Percentiles rank a stretch among this genome's conserved stretches.
These are phyloP conservation scores for Mesochorus sp. DNA, from an alignment of 2,888 invertebrate species.

Conservation along the genomic window DNA sequence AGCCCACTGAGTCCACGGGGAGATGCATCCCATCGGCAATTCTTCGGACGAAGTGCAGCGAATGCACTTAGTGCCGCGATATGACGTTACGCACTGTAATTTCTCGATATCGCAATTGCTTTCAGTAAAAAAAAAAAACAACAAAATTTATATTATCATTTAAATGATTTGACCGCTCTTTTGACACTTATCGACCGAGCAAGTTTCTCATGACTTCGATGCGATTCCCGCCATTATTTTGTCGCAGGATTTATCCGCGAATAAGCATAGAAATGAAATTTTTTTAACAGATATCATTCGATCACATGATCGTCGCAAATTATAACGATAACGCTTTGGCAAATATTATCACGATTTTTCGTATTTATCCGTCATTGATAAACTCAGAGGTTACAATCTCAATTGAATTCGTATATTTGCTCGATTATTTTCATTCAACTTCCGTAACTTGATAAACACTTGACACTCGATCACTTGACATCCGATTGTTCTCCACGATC, in stretches of 20 bases:
- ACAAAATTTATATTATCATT: background rate
- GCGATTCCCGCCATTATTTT: too few relatives aligned
- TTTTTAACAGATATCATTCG: too few relatives aligned
- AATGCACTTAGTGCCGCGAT: conserved; percentile 54
- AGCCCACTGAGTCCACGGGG: conserved; percentile 81
- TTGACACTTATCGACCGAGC: conserved; percentile 19
- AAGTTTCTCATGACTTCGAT: too few relatives aligned
- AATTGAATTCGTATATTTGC: background rate
- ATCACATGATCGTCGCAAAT: background rate
- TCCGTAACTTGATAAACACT: background rate
- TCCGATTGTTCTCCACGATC: background rate
- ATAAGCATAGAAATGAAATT: too few relatives aligned
- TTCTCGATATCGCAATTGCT: background rate
- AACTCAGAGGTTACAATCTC: background rate
- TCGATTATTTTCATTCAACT: background rate
- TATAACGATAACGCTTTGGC: background rate
- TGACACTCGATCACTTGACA: background rate
- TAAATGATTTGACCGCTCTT: background rate
- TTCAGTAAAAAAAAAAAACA: background rate
- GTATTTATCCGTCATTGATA: background rate
- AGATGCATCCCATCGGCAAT: conserved; percentile 82
- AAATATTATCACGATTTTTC: background rate
- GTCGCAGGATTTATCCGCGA: too few relatives aligned
- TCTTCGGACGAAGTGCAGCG: conserved; percentile 66
- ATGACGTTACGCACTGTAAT: conserved; percentile 42